A percentile compares a stretch with the other conserved stretches of the same genome.
Evolutionary conservation across 2,113 vertebrate genomes (phyloP).

Genomic region (Xiphorhynchus elegans): DNA sequence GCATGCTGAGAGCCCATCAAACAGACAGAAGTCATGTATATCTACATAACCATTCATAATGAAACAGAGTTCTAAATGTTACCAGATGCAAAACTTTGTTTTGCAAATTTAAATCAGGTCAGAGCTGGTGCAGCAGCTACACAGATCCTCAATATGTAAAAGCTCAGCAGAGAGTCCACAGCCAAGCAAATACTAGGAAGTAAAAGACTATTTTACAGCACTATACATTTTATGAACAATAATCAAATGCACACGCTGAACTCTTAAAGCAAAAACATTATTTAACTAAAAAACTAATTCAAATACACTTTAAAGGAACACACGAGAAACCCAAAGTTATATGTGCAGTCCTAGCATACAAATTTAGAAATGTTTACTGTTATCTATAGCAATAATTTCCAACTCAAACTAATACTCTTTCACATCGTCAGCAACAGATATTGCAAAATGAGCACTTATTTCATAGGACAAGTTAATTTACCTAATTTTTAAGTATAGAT

Average conservation of each 20-base stretch:
- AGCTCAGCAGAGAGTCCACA: neutral
- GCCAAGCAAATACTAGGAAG: neutral
- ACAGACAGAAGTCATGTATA: neutral
- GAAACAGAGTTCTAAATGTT: neutral
- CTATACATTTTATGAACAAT: neutral
- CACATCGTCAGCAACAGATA: neutral
- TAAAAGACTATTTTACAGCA: slow-evolving; percentile 15
- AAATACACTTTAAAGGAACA: neutral
- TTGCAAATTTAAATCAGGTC: neutral
- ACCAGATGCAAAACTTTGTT: neutral
- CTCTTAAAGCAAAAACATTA: neutral
- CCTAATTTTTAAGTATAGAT: neutral
- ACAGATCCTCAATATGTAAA: neutral
- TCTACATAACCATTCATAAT: neutral
- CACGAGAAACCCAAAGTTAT: neutral
- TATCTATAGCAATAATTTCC: neutral
- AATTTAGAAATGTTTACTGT: neutral
- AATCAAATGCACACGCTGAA: neutral
- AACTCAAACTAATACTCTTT: neutral
- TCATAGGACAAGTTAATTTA: neutral
- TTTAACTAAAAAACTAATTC: neutral
- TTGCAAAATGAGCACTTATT: neutral
- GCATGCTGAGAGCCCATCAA: neutral
- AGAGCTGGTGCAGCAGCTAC: neutral
- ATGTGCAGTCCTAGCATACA: neutral